Conservation (phyloP, 2,797 vertebrate species). For the Sebastes paucispinis region DNA sequence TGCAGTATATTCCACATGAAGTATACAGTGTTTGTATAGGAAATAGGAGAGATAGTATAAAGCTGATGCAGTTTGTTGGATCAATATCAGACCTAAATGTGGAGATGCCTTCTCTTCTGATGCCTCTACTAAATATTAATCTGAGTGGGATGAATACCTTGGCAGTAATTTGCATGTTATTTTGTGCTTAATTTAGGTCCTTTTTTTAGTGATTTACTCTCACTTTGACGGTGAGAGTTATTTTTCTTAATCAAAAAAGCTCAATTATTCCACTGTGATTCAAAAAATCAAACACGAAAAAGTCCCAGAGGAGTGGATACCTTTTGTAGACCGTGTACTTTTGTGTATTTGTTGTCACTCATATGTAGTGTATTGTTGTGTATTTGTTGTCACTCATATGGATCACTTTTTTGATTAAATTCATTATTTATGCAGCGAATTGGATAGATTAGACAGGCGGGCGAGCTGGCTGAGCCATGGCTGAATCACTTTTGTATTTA, state of each 20-base stretch:
- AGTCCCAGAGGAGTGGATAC: neutral
- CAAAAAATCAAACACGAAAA: neutral
- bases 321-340: constrained; percentile 15
- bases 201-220: constrained; percentile 5
- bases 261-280: neutral
- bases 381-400: constrained; percentile 63
- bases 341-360: constrained; percentile 48
- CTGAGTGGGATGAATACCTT: neutral
- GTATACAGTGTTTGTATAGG: neutral
- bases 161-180: neutral
- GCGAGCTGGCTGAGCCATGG: constrained; percentile 49
- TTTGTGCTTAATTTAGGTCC: neutral
- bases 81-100: neutral
- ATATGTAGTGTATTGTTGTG: constrained; percentile 38
- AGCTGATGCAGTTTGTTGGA: neutral
- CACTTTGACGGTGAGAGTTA: neutral
- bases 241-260: constrained; percentile 4
- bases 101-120: neutral
- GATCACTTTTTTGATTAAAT: constrained; percentile 67
- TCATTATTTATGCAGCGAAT: constrained; percentile 74
- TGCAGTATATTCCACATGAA: neutral
- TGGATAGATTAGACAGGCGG: constrained; percentile 68
- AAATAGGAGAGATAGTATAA: neutral
- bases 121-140: neutral
- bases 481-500: constrained; percentile 65